Evolutionary conservation across 2,888 invertebrate species (phyloP), one percentile per base, ranked within the genome.

Genomic region (Zeuzera pyrina): DNA sequence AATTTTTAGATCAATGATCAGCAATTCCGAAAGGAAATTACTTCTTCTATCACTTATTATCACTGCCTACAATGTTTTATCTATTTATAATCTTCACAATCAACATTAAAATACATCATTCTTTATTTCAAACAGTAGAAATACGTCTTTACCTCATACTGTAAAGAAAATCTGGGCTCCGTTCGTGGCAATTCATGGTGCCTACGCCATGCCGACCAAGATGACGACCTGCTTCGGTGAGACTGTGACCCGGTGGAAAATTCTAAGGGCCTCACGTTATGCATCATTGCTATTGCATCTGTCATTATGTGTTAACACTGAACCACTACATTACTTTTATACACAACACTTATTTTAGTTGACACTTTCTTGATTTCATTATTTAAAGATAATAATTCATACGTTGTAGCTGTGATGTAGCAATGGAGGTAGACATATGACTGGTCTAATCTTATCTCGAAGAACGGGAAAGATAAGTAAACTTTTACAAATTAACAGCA

Each of bases 391-490:
- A 25, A 13, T 25, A 19, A 7, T 25, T 12, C 12, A 10, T 2
- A 25, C 12, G 12, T 8, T 8, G 12, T 28, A 12, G 26, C 5
- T 26, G 7, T 28, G 28, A 8, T 14, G 28, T 28, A 64, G 60
- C 64, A 62, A 55, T 55, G 50, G 38, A 40, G 42, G 48, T 52
- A 54, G 52, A 67, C 78, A 67, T 76, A 78, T 77, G 77, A 79
- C 74, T 57, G 56, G 41, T 57, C 42, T 71, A 68, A 78, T 77
- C 78, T 79, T 77, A 79, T 79, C 79, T 50, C 45, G 58, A 65
- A 68, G 66, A 73, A 68, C 60, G 57, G 48, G 60, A 51, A 54
- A 61, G 76, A 76, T 76, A 78, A 77, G 63, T 61, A 57, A 63
- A 53, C 68, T 59, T 56, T 52, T 60, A 66, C 72, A 78, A 25